Evolutionary conservation across 2,113 vertebrate species (phyloP).

Genomic region (Meleagris gallopavo): DNA sequence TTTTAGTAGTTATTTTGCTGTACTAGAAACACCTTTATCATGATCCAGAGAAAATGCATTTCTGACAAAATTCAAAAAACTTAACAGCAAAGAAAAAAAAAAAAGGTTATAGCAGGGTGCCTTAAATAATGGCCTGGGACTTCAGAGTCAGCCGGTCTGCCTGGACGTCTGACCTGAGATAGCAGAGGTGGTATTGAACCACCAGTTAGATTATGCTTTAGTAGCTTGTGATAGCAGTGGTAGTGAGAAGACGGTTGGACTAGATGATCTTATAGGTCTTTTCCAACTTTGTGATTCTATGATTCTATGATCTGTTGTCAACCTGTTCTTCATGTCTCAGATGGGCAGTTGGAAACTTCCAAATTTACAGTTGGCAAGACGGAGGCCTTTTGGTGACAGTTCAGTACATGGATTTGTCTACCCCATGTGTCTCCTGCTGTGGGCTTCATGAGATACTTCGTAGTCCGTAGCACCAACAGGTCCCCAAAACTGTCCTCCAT

Average conservation of each 20-base stretch:
- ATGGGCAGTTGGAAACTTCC: background rate
- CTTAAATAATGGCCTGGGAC: too few relatives aligned
- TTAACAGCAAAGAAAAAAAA: too few relatives aligned
- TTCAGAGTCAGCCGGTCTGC: too few relatives aligned
- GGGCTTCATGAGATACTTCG: background rate
- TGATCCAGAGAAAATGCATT: background rate
- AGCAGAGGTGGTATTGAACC: background rate
- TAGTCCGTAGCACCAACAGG: background rate
- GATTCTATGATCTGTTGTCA: background rate
- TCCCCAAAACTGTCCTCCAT: background rate
- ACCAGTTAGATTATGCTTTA: fast-evolving
- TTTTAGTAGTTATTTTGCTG: background rate
- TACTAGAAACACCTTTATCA: background rate
- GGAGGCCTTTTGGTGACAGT: background rate
- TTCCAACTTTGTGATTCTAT: too few relatives aligned
- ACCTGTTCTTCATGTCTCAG: background rate
- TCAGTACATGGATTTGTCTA: background rate
- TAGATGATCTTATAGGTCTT: too few relatives aligned
- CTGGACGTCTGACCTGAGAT: too few relatives aligned
- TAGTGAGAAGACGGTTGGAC: too few relatives aligned
- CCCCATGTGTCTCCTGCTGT: background rate
- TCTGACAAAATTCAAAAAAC: too few relatives aligned
- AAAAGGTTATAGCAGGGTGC: too few relatives aligned
- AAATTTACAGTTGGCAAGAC: background rate
- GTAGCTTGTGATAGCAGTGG: too few relatives aligned